Evolutionary conservation across 2,113 vertebrate genomes (phyloP).

Genomic region (Myiozetetes cayanensis): DNA sequence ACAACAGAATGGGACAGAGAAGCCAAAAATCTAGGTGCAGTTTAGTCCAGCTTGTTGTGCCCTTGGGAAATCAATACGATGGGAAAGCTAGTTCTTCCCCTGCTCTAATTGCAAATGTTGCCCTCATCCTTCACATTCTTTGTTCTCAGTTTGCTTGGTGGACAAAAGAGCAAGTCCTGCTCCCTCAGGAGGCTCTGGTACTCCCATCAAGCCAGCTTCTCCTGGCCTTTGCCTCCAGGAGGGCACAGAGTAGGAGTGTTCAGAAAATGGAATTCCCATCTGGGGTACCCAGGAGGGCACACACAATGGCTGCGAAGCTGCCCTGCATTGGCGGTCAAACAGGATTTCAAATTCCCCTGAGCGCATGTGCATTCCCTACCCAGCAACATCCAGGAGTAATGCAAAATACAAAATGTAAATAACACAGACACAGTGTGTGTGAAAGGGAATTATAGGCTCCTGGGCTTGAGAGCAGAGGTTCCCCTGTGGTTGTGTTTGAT

Average conservation of each 20-base stretch:
- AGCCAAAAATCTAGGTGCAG: background rate
- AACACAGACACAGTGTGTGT: accelerated
- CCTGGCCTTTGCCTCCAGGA: accelerated
- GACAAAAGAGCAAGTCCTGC: background rate
- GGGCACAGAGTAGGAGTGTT: background rate
- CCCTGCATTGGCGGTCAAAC: accelerated
- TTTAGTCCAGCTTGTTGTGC: background rate
- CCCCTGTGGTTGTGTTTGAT: background rate
- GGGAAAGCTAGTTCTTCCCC: background rate
- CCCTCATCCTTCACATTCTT: background rate
- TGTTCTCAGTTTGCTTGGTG: background rate
- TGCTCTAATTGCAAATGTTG: background rate
- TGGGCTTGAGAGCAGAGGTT: background rate
- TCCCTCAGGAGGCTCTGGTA: background rate
- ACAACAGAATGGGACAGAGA: background rate
- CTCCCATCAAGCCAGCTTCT: background rate
- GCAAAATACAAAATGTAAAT: background rate
- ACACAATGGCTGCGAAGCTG: background rate
- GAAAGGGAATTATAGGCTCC: accelerated
- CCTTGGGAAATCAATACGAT: background rate
- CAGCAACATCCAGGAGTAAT: background rate
- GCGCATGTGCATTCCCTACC: accelerated
- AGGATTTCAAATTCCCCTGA: background rate
- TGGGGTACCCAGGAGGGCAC: background rate
- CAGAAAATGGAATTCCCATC: background rate